Percentiles rank a stretch among this genome's conserved stretches.
phyloP scores from a whole-genome alignment of 1,140 invertebrate genomes.

The Leptinotarsa texana region DNA sequence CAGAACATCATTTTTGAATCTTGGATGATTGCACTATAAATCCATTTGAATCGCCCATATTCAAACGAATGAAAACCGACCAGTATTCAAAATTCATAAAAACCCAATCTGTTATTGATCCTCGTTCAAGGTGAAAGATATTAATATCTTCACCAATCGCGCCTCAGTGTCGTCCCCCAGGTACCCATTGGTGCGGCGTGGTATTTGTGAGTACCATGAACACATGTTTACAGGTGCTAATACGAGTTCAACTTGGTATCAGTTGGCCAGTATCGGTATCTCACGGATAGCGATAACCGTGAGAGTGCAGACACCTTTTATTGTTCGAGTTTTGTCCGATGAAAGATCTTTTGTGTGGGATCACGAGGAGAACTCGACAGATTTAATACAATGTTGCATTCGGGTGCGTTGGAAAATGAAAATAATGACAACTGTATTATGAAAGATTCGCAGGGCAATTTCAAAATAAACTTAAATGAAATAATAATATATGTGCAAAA shows the following conservation, averaged over 20 bases:
- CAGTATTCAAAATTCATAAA: neutral
- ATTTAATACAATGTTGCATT: neutral
- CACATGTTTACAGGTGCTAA: slow-evolving; percentile 25
- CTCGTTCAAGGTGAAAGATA: slow-evolving; percentile 33
- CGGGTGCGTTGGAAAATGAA: neutral
- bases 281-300: slow-evolving; percentile 2
- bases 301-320: slow-evolving; percentile 5
- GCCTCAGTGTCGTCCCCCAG: slow-evolving; percentile 27
- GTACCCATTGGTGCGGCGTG: slow-evolving; percentile 35
- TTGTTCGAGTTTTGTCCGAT: slow-evolving; percentile 8
- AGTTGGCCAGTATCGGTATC: slow-evolving; percentile 19
- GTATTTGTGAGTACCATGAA: slow-evolving; percentile 28
- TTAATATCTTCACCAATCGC: slow-evolving; percentile 39
- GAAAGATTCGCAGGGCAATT: no score
- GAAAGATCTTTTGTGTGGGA: slow-evolving; percentile 5
- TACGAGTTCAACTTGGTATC: slow-evolving; percentile 15
- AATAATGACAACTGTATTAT: no score
- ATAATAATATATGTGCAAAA: no score
- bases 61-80: no score
- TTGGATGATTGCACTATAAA: no score
- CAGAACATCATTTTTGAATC: no score
- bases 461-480: no score
- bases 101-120: slow-evolving; percentile 18
- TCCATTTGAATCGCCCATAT: no score
- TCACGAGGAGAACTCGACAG: neutral